Percentiles rank a stretch among this genome's conserved stretches.
phyloP scores from a whole-genome alignment of 2,113 vertebrate genomes.

The Cyphomyrus discorhynchus region DNA sequence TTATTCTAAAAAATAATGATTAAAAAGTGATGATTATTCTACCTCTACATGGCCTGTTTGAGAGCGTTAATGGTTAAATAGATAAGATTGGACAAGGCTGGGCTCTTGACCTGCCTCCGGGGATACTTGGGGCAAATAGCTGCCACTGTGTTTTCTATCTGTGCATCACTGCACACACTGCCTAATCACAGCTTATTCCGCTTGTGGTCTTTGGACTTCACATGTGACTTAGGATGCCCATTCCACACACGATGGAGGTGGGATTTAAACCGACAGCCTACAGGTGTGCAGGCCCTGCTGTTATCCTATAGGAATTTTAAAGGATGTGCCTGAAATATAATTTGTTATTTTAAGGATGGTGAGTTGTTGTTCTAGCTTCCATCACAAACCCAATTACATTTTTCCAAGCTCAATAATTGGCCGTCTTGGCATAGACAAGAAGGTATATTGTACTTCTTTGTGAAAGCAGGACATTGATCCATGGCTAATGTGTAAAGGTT shows the following conservation, averaged over 20 bases:
- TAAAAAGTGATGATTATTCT: slow-evolving; percentile 37
- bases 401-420: not conserved
- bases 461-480: not conserved
- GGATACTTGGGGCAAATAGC: slow-evolving; percentile 43
- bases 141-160: slow-evolving; percentile 37
- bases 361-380: not conserved
- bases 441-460: not conserved
- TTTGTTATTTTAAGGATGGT: not conserved
- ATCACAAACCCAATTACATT: not conserved
- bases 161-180: slow-evolving; percentile 36
- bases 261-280: not conserved
- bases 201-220: not conserved
- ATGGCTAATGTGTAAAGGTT: not conserved
- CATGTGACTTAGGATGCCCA: not conserved
- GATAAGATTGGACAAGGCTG: slow-evolving; percentile 56
- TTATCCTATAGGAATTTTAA: not conserved
- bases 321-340: not conserved
- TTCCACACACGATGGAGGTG: not conserved
- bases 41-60: slow-evolving; percentile 51
- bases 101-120: slow-evolving; percentile 46
- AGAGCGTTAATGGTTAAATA: slow-evolving; percentile 60
- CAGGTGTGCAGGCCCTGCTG: not conserved
- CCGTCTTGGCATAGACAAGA: not conserved
- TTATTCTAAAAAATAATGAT: slow-evolving; percentile 32
- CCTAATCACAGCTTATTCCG: not conserved